These are phyloP conservation scores for Macropodus opercularis DNA, from an alignment of 2,797 vertebrate species.

Conservation along the genomic window DNA sequence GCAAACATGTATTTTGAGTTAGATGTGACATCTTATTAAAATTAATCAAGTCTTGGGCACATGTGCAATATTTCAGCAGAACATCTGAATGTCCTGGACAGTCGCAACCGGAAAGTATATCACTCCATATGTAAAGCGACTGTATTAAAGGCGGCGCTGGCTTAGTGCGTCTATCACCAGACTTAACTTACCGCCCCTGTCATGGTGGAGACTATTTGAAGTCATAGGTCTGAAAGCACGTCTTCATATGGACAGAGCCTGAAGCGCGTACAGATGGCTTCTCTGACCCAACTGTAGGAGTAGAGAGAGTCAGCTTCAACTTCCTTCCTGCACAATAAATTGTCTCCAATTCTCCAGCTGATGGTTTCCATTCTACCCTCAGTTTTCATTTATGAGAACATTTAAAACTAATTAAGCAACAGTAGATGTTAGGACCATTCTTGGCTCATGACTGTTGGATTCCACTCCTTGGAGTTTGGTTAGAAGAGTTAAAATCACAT, in stretches of 20 bases:
- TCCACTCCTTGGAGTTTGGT: too few relatives aligned
- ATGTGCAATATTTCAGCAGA: slow-evolving; percentile 5
- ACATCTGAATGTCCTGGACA: not conserved
- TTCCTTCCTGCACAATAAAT: not conserved
- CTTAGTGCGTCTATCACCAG: slow-evolving; percentile 11
- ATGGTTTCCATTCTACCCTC: too few relatives aligned
- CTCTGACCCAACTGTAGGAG: not conserved
- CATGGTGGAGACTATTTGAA: slow-evolving; percentile 48
- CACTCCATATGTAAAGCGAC: too few relatives aligned
- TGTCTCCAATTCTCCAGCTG: too few relatives aligned
- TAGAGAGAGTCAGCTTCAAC: not conserved
- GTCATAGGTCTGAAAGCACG: slow-evolving; percentile 25
- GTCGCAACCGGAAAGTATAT: too few relatives aligned
- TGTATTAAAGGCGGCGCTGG: too few relatives aligned
- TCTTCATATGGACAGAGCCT: slow-evolving; percentile 40
- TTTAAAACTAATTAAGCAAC: too few relatives aligned
- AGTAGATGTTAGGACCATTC: too few relatives aligned
- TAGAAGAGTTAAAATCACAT: not conserved
- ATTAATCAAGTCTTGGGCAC: not conserved
- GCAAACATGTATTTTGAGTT: not conserved
- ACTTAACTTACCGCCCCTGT: slow-evolving; percentile 59
- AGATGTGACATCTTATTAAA: not conserved
- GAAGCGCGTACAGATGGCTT: slow-evolving; percentile 5
- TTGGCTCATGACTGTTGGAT: too few relatives aligned
- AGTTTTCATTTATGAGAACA: too few relatives aligned